A percentile compares a stretch with the other conserved stretches of the same genome.
phyloP scores from a whole-genome alignment of 2,888 invertebrate genomes.

The Apocheima hispidaria region DNA sequence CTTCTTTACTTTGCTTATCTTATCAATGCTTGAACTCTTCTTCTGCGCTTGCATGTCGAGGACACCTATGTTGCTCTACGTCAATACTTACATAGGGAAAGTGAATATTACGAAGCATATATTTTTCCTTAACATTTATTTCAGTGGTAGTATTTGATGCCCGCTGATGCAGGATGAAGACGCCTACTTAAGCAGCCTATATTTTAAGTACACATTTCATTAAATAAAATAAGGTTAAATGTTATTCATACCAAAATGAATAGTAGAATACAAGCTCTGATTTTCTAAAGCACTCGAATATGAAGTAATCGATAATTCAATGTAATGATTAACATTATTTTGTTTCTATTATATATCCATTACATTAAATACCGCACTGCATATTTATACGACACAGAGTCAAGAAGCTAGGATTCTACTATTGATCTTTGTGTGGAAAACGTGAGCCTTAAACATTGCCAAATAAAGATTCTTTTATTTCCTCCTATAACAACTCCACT shows the following conservation, averaged over 20 bases:
- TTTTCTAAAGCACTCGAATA: no score
- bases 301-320: no score
- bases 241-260: no score
- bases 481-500: background rate
- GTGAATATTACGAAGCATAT: background rate
- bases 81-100: background rate
- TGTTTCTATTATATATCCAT: no score
- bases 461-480: slow-evolving; percentile 9
- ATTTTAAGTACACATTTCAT: background rate
- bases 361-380: no score
- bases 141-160: slow-evolving; percentile 96
- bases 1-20: no score
- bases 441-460: no score
- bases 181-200: slow-evolving; percentile 2
- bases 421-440: no score
- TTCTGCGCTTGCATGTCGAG: background rate
- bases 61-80: background rate
- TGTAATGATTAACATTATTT: no score
- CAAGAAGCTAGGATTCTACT: no score
- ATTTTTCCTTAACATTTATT: slow-evolving; percentile 77
- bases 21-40: background rate
- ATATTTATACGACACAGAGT: no score
- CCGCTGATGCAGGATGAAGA: slow-evolving; percentile 73
- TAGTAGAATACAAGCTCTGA: no score
- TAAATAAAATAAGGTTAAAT: slow-evolving; percentile 15